A percentile compares a stretch with the other conserved stretches of the same genome.
Evolutionary conservation across 2,113 vertebrate genomes (phyloP).

Genomic region (Mungos mungo): DNA sequence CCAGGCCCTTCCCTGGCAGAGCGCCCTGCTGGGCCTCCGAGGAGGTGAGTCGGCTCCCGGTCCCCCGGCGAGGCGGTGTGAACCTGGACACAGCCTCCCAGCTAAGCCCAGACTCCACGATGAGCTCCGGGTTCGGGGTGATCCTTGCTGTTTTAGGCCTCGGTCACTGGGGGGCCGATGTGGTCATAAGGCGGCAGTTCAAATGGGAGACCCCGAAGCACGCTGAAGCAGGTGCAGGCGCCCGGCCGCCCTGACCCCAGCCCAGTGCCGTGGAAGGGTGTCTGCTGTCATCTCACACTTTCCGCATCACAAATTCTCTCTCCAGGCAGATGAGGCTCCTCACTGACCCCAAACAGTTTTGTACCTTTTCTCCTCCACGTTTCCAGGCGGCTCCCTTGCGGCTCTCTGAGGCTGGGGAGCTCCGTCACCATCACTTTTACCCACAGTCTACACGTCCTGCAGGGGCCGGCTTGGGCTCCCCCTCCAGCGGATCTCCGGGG

Average conservation of each 20-base stretch:
- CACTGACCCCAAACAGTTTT: background rate
- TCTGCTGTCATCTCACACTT: too few relatives aligned
- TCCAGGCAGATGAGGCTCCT: rapidly evolving
- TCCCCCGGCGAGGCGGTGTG: background rate
- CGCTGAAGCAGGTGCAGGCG: background rate
- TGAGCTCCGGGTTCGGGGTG: rapidly evolving
- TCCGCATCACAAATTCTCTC: rapidly evolving
- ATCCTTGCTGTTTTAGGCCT: background rate
- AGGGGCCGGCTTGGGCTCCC: background rate
- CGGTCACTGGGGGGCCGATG: background rate
- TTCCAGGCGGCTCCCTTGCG: background rate
- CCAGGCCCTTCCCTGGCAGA: background rate
- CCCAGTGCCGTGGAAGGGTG: rapidly evolving
- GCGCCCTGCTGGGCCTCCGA: background rate
- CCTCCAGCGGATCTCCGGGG: rapidly evolving
- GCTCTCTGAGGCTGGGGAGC: background rate
- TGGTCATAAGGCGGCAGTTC: background rate
- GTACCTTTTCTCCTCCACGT: rapidly evolving
- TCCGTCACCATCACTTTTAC: background rate
- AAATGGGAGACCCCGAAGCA: background rate
- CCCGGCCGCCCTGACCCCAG: rapidly evolving
- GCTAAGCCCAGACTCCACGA: background rate
- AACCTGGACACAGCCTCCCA: too few relatives aligned
- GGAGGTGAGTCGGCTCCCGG: background rate
- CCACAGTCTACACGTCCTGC: rapidly evolving